These are phyloP conservation scores for Acanthaster planci DNA, from an alignment of 35 echinoderm and acorn worm species.

Conservation along the genomic window DNA sequence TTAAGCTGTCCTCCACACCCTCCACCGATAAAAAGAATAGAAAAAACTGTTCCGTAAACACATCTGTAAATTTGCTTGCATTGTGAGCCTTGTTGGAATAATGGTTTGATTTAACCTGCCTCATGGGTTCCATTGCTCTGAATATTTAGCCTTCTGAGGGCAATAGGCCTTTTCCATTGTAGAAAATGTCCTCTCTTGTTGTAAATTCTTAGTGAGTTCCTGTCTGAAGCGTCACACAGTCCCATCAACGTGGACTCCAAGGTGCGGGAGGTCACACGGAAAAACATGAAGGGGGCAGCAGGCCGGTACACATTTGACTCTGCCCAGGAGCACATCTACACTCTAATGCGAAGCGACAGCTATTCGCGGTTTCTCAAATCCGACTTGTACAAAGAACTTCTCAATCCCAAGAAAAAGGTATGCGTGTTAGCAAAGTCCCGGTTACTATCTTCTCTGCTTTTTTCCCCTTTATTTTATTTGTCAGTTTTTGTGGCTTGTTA, in stretches of 20 bases:
- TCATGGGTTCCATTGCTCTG: no score
- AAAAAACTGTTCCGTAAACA: no score
- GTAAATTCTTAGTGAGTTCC: conserved; percentile 71
- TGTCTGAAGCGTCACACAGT: conserved; percentile 88
- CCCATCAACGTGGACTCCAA: conserved; percentile 99
- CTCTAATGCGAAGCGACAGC: conserved; percentile 96
- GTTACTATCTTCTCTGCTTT: background rate
- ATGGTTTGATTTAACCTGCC: background rate
- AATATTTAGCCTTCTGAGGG: no score
- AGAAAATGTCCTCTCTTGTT: background rate
- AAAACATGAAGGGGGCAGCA: conserved; percentile 88
- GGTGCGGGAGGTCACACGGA: conserved; percentile 75
- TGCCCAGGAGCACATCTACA: conserved; percentile 96
- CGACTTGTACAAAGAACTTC: conserved; percentile 97
- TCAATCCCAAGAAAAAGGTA: conserved; percentile 99
- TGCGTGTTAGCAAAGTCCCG: background rate
- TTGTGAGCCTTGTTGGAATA: background rate
- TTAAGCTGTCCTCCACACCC: background rate
- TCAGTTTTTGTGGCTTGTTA: background rate
- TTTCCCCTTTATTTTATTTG: background rate
- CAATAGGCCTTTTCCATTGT: no score
- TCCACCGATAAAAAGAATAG: no score
- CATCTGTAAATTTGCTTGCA: no score
- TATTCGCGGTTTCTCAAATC: conserved; percentile 94
- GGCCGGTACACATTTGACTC: conserved; percentile 93